These are phyloP conservation scores for Xyrichtys novacula DNA, from an alignment of 2,797 vertebrate genomes.

Conservation along the genomic window DNA sequence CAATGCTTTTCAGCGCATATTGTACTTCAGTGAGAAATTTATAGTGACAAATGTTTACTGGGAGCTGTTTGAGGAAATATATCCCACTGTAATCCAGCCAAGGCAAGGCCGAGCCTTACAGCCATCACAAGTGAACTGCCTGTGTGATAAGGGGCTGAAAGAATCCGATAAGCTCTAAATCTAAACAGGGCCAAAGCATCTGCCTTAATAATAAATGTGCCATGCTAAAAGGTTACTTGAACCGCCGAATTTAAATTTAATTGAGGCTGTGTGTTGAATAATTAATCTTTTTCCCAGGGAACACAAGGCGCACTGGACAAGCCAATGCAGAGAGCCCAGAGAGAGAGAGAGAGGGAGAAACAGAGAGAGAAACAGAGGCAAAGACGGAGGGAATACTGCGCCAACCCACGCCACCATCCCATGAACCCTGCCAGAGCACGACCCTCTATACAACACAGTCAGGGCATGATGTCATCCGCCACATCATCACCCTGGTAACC, in stretches of 20 bases:
- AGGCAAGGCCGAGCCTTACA: slow-evolving; percentile 55
- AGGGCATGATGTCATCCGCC: slow-evolving; percentile 77
- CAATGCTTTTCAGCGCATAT: slow-evolving; percentile 3
- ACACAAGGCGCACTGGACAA: slow-evolving; percentile 71
- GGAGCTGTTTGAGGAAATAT: slow-evolving; percentile 50
- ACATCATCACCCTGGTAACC: slow-evolving; percentile 79
- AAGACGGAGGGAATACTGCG: slow-evolving; percentile 57
- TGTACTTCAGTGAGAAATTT: slow-evolving; percentile 39
- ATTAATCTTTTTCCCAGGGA: slow-evolving; percentile 83
- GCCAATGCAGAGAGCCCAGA: slow-evolving; percentile 56
- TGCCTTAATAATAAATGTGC: slow-evolving; percentile 82
- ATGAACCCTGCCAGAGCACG: slow-evolving; percentile 65
- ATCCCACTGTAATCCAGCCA: slow-evolving; percentile 49
- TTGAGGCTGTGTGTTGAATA: slow-evolving; percentile 83
- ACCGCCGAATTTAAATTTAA: slow-evolving; percentile 84
- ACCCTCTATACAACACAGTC: slow-evolving; percentile 64
- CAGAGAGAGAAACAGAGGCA: slow-evolving; percentile 12
- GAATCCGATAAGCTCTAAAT: slow-evolving; percentile 79
- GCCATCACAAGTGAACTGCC: slow-evolving; percentile 57
- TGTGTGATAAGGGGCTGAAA: slow-evolving; percentile 73
- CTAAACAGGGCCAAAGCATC: slow-evolving; percentile 83
- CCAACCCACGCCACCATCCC: slow-evolving; percentile 66
- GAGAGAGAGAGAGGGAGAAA: slow-evolving; percentile 35
- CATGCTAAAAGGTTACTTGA: slow-evolving; percentile 85
- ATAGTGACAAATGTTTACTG: slow-evolving; percentile 53